phyloP scores from a whole-genome alignment of 2,888 invertebrate species.

The Dione juno region DNA sequence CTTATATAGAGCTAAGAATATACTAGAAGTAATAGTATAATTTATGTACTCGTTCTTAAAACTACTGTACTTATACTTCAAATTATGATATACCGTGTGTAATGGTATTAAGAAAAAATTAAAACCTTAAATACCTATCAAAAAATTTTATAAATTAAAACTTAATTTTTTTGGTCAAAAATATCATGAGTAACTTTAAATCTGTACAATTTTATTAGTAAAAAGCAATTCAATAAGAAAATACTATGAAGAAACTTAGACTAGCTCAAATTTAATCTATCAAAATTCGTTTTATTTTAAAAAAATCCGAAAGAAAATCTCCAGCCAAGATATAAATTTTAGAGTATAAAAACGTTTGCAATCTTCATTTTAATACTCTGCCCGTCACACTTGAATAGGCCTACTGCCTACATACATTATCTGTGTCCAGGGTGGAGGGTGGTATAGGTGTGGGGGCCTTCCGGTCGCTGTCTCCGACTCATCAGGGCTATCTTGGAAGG shows the following conservation, averaged over 20 bases:
- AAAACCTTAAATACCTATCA: background rate
- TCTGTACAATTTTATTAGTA: background rate
- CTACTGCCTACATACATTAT: constrained; percentile 60
- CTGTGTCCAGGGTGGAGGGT: constrained; percentile 54
- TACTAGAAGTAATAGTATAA: constrained; percentile 40
- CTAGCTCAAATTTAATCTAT: constrained; percentile 17
- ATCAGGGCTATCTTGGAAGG: constrained; percentile 78
- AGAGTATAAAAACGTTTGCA: constrained; percentile 42
- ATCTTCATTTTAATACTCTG: constrained; percentile 46
- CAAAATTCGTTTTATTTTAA: constrained; percentile 23
- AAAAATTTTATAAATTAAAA: background rate
- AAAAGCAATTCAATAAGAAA: constrained; percentile 5
- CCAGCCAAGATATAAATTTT: constrained; percentile 32
- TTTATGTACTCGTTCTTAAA: background rate
- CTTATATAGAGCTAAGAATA: constrained; percentile 51
- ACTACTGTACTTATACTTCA: background rate
- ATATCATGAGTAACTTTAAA: too few relatives aligned
- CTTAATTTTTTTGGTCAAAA: too few relatives aligned
- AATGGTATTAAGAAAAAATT: background rate
- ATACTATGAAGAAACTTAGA: background rate
- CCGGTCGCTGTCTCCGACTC: constrained; percentile 80
- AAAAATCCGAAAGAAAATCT: constrained; percentile 17
- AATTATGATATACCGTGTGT: background rate
- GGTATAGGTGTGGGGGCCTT: constrained; percentile 58
- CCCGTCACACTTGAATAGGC: constrained; percentile 68